Conservation (phyloP, 2,113 vertebrate species). For the Macquaria ambigua region DNA sequence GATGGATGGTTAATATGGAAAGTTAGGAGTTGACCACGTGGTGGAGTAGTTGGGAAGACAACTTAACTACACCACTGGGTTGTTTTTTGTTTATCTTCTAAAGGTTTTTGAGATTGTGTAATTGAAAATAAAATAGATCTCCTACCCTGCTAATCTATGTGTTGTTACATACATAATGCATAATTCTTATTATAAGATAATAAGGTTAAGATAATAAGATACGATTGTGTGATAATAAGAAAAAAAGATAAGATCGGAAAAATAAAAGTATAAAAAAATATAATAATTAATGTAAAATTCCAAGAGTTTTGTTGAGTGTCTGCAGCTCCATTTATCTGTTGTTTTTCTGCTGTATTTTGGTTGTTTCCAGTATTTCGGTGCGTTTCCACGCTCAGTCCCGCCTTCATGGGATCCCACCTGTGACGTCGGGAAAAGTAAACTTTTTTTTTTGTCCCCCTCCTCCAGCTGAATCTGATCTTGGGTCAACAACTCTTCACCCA, state of each 20-base stretch:
- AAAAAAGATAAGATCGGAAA: neutral
- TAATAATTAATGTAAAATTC: too few relatives aligned
- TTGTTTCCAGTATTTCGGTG: neutral
- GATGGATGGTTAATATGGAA: neutral
- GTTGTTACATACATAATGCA: neutral
- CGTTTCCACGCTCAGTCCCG: conserved; percentile 47
- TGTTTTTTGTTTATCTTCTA: neutral
- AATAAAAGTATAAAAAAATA: neutral
- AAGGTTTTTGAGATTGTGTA: neutral
- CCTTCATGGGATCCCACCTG: conserved; percentile 56
- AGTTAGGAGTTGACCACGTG: conserved; percentile 47
- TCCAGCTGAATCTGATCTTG: conserved; percentile 13
- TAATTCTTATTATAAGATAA: neutral
- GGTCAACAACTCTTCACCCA: conserved; percentile 32
- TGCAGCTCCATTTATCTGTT: neutral
- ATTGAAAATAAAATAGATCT: neutral
- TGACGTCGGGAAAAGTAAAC: conserved; percentile 60
- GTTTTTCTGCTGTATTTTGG: neutral
- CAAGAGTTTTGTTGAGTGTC: neutral
- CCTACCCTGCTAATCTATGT: neutral
- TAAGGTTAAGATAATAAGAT: neutral
- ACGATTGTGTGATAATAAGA: neutral
- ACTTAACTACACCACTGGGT: neutral
- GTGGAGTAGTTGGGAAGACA: conserved; percentile 47
- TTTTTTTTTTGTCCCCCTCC: neutral